Evolutionary conservation across 2,113 vertebrate genomes (phyloP), one percentile per base, ranked within the genome.

Genomic region (Hyla sarda): DNA sequence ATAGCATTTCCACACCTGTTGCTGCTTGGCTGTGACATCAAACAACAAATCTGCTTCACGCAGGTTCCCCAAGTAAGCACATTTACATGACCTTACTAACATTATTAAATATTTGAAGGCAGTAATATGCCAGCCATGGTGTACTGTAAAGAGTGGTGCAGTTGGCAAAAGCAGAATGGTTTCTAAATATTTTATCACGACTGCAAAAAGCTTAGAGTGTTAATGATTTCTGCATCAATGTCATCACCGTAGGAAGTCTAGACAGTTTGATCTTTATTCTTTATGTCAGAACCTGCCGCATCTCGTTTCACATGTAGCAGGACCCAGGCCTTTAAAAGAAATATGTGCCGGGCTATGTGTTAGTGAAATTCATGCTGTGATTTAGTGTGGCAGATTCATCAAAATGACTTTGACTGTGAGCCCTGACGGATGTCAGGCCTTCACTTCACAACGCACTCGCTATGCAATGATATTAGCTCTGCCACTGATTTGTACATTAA

Each of bases 171-270:
- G 85, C 78, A 74, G 78, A 87, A 87, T 87, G 67, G 85, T 87
- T 81, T 50, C 78, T 87, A 82, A 87, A 87, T 87, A 87, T 87
- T 87, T 87, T 87, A 87, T 82, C 60, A 87, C 77, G 19, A 62
- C 78, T 82, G 85, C 77, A 87, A 87, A 86, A 87, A 87, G 85
- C 85, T 87, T 74, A 87, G 75, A 87, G 85, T 87, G 85, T 87
- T 87, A 87, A 87, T 82, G 85, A 87, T 87, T 87, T 80, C 85
- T 82, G 85, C 85, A 87, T 87, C 85, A 87, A 87, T 87, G 85
- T 87, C 85, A 87, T 87, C 85, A 74, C 85, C 37, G 62, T 87
- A 82, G 85, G 85, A 74, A 87, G 85, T 87, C 85, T 82, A 87
- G 85, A 87, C 78, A 28, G 77, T 87, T 87, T 87, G 85, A 87